Evolutionary conservation across 2,888 invertebrate species (phyloP), one percentile per base, ranked within the genome.

Genomic region (Pristionchus japonicus): DNA sequence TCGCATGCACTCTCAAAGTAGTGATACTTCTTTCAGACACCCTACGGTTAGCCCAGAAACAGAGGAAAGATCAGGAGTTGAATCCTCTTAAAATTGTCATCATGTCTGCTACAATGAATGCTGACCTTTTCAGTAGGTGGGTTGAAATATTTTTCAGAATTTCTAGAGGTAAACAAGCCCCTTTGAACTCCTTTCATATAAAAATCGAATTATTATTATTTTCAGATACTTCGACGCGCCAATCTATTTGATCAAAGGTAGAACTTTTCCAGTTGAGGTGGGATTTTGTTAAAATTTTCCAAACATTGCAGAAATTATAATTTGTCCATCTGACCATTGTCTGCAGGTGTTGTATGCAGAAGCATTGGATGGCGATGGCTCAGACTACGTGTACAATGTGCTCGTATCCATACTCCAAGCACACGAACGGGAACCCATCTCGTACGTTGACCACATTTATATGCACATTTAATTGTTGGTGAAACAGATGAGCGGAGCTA

Each of bases 61-160:
- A 91, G 57, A 87, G 92, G 52, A 88, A 83, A 61, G 88, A 84
- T 17, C 77, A 86, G 0, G 43, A 86, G 13, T 84, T 64, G 11
- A 23, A 27, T 3, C 90, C 91, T 4, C 89, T 94, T 13, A 96
- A 97, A 92, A 94, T 99, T 0, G 96, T 99, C 0, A 96, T 99
- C 40, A 97, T 98, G 0, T 99, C 99, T 0, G 99, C 99, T 0
- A 99, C 99, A 0, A 96, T 98, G 94, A 97, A 99, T 95, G 40
- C 43, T n/a, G 77, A 87, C 17, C 77, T 87, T 27, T 87, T 87
- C 57, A 86, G 86, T 27, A 37, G n/a, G 86, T 86, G 27, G 15
- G 64, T 37, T 40, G 1, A 37, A 27, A n/a, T n/a, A n/a, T n/a
- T n/a, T n/a, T n/a, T n/a, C n/a, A n/a, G n/a, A n/a, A n/a, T n/a